phyloP scores from a whole-genome alignment of 1,140 invertebrate species.

The Augochlora pura region DNA sequence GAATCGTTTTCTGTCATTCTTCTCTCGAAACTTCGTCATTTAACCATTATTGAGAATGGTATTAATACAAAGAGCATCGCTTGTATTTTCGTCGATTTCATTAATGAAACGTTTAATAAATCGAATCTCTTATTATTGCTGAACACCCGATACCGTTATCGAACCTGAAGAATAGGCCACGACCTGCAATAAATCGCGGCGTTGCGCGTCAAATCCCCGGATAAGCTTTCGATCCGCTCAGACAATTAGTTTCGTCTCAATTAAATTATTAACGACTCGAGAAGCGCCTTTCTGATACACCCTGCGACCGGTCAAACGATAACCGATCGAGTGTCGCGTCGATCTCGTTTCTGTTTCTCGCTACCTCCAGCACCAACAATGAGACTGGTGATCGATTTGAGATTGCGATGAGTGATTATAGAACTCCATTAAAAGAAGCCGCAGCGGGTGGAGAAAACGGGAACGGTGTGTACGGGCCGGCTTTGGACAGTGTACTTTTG shows the following conservation, averaged over 20 bases:
- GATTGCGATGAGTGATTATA: neutral
- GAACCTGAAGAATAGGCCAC: no score
- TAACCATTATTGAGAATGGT: neutral
- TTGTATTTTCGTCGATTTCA: no score
- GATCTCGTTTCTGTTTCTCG: neutral
- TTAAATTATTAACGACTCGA: neutral
- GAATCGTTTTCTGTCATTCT: neutral
- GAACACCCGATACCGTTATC: no score
- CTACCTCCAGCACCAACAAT: slow-evolving; percentile 17
- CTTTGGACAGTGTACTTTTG: slow-evolving; percentile 26
- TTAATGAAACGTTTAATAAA: no score
- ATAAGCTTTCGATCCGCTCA: neutral
- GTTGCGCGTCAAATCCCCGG: neutral
- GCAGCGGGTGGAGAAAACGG: slow-evolving; percentile 21
- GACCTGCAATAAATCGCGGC: no score
- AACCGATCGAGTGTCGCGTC: neutral
- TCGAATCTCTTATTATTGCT: no score
- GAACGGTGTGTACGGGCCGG: slow-evolving; percentile 15
- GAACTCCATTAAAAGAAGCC: no score
- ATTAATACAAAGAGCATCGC: no score
- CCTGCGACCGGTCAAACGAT: neutral
- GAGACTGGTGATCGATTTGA: neutral
- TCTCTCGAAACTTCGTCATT: neutral
- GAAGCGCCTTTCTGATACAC: slow-evolving; percentile 4
- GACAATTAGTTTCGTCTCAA: neutral